Conservation (phyloP, 1,140 invertebrate genomes). For the Maniola jurtina region DNA sequence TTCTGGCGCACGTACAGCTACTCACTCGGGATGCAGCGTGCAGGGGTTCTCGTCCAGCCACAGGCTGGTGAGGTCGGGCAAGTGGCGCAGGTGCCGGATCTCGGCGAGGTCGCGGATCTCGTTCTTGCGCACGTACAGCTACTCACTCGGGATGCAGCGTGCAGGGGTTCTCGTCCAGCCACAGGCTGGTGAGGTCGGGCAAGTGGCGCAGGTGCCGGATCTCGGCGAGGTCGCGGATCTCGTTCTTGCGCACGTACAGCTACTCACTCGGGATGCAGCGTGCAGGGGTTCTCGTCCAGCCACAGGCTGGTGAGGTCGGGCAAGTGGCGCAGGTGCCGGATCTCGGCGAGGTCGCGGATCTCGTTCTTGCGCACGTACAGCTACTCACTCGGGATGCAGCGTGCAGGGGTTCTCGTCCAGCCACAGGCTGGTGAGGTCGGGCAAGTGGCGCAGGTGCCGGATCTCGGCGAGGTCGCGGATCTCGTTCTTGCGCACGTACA, state of each 20-base stretch:
- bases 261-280: constrained; percentile 88
- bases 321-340: constrained; percentile 89
- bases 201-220: constrained; percentile 89
- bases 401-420: constrained; percentile 96
- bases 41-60: constrained; percentile 98
- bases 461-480: constrained; percentile 92
- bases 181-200: constrained; percentile 89
- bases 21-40: constrained; percentile 87
- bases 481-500: constrained; percentile 96
- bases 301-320: constrained; percentile 90
- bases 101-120: constrained; percentile 92
- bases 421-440: constrained; percentile 91
- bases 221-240: constrained; percentile 92
- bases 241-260: constrained; percentile 95
- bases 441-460: constrained; percentile 87
- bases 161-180: constrained; percentile 97
- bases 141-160: constrained; percentile 86
- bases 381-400: constrained; percentile 86
- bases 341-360: constrained; percentile 91
- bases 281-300: constrained; percentile 96
- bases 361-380: constrained; percentile 96
- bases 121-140: constrained; percentile 96
- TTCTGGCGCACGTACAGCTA: constrained; percentile 96
- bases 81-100: constrained; percentile 87
- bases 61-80: constrained; percentile 89